These are phyloP conservation scores for Xylophagus ater DNA, from an alignment of 2,888 invertebrate genomes.

Conservation along the genomic window DNA sequence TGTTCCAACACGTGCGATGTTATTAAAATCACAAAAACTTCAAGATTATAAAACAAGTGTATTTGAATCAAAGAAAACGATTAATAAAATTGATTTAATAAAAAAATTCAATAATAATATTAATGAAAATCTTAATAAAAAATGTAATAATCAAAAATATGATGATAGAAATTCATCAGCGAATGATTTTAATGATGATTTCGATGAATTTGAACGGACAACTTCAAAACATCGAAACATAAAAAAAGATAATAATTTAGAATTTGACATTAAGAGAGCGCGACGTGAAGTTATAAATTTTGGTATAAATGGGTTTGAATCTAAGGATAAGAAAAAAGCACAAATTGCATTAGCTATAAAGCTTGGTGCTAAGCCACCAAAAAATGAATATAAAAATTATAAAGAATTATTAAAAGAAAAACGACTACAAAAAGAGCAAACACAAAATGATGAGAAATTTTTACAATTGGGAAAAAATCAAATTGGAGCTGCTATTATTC, in stretches of 20 bases:
- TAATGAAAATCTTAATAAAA: too few relatives aligned
- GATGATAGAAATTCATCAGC: too few relatives aligned
- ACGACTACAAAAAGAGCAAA: constrained; percentile 44
- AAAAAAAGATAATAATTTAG: constrained; percentile 24
- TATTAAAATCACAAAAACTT: constrained; percentile 23
- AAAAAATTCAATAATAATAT: too few relatives aligned
- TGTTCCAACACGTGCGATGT: constrained; percentile 32
- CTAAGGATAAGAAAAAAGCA: constrained; percentile 62
- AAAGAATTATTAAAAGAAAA: constrained; percentile 55
- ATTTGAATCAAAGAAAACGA: constrained; percentile 27
- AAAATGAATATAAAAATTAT: constrained; percentile 57
- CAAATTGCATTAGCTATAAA: constrained; percentile 65
- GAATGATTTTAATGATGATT: constrained; percentile 2
- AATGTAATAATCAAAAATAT: too few relatives aligned
- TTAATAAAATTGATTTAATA: too few relatives aligned
- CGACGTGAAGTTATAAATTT: constrained; percentile 75
- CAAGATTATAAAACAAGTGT: constrained; percentile 27
- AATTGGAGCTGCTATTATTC: constrained; percentile 44
- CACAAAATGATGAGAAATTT: constrained; percentile 41
- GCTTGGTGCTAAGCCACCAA: constrained; percentile 73
- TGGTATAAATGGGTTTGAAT: constrained; percentile 65
- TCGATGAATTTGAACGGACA: neutral
- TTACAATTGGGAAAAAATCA: constrained; percentile 48
- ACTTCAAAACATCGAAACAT: neutral
- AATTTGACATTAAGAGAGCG: constrained; percentile 62